These are phyloP conservation scores for Palloptera scutellata DNA, from an alignment of 2,888 invertebrate species.

Conservation along the genomic window DNA sequence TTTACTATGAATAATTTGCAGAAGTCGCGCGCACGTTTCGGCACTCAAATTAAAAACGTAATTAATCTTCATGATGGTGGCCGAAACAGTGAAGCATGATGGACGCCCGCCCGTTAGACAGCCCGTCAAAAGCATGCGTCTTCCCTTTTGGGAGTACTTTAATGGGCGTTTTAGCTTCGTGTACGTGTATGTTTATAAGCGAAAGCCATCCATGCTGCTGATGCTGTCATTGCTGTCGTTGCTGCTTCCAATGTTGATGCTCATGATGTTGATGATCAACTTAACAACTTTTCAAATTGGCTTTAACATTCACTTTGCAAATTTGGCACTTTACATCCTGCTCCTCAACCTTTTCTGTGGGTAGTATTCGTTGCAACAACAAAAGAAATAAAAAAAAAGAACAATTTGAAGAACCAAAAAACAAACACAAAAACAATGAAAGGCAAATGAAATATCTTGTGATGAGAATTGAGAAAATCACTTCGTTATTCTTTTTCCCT, in stretches of 20 bases:
- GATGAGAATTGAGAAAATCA: not conserved
- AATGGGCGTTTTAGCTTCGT: not conserved
- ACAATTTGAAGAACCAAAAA: not conserved
- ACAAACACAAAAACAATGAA: slow-evolving; percentile 6
- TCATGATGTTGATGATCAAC: slow-evolving; percentile 30
- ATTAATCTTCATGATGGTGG: slow-evolving; percentile 32
- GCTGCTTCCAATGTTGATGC: no score
- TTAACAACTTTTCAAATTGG: slow-evolving; percentile 41
- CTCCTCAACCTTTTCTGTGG: slow-evolving; percentile 9
- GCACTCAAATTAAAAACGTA: slow-evolving; percentile 38
- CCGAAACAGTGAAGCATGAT: not conserved
- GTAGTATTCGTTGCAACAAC: slow-evolving; percentile 5
- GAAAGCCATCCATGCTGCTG: no score
- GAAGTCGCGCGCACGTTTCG: slow-evolving; percentile 16
- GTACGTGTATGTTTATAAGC: no score
- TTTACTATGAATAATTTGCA: not conserved
- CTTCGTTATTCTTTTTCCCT: not conserved
- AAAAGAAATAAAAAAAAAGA: not conserved
- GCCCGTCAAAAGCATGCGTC: slow-evolving; percentile 9
- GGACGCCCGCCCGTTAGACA: not conserved
- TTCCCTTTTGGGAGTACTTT: not conserved
- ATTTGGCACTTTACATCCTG: slow-evolving; percentile 7
- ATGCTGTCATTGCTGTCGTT: no score
- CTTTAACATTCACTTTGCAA: slow-evolving; percentile 26
- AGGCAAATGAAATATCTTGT: slow-evolving; percentile 1